Evolutionary conservation across 2,888 invertebrate genomes (phyloP), one percentile per base, ranked within the genome.

Genomic region (Luperina nickerlii): DNA sequence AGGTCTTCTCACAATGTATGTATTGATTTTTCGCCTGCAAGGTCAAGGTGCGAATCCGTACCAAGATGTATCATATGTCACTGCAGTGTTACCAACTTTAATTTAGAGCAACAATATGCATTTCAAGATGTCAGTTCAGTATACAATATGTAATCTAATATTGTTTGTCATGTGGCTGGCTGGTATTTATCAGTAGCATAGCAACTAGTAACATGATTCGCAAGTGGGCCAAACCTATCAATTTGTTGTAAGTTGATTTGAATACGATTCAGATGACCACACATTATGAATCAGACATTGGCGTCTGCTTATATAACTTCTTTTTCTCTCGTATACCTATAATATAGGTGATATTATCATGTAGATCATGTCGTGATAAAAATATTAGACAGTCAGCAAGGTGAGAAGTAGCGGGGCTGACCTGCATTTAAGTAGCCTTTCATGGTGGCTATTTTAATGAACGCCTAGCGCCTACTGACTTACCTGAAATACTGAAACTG

Each of bases 1-100:
- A 82, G 83, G 84, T 86, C 84, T 79, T 48, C 77, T 73, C 42
- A 69, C 71, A 74, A 74, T 73, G 18, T 73, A 32, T 68, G 62
- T 83, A 87, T 87, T 81, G 86, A 87, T 84, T 85, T 81, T 80
- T 60, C 57, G 68, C 38, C 20, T n/a, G 32, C 13, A 15, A 67
- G 71, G 67, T 74, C 77, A 77, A 45, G 77, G 57, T 48, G 7
- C n/a, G 38, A 20, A 79, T 27, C 38, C 11, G 74, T 68, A 57
- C 63, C 24, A 63, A 80, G 68, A 74, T 69, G 54, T 65, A 68
- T 68, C 66, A 79, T 38, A 48, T 72, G 73, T 42, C 48, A 81
- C n/a, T 57, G 15, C 66, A 66, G 69, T 51, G 42, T 42, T 84
- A 63, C 79, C 74, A 71, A 71, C 80, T 67, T 4, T 20, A 74